phyloP scores from a whole-genome alignment of 2,113 vertebrate species.

The Halichoeres trimaculatus region DNA sequence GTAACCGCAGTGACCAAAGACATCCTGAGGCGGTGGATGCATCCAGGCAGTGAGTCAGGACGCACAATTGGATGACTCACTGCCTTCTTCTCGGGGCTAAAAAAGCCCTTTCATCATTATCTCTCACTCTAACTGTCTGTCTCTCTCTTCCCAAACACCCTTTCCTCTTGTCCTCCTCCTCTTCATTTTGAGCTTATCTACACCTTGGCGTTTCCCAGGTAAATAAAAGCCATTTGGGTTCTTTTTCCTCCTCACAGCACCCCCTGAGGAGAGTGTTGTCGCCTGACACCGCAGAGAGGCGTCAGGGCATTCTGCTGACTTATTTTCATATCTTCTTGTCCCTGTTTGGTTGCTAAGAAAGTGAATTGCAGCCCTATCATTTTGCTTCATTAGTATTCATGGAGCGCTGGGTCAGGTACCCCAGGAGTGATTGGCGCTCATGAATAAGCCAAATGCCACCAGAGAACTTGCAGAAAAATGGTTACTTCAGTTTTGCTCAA shows the following conservation, averaged over 20 bases:
- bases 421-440: slow-evolving; percentile 54
- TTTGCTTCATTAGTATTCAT: slow-evolving; percentile 65
- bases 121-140: slow-evolving; percentile 35
- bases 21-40: slow-evolving; percentile 42
- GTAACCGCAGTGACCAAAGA: slow-evolving; percentile 69
- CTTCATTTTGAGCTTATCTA: slow-evolving; percentile 52
- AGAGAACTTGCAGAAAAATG: slow-evolving; percentile 31
- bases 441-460: slow-evolving; percentile 63
- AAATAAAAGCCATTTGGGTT: slow-evolving; percentile 56
- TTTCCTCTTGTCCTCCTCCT: neutral
- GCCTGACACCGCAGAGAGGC: slow-evolving; percentile 46
- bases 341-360: slow-evolving; percentile 55
- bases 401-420: slow-evolving; percentile 46
- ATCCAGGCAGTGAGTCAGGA: slow-evolving; percentile 70
- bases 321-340: slow-evolving; percentile 60
- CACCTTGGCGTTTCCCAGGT: slow-evolving; percentile 46
- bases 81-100: slow-evolving; percentile 61
- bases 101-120: slow-evolving; percentile 65
- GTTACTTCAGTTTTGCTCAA: slow-evolving; percentile 21
- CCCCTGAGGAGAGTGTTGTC: slow-evolving; percentile 31
- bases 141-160: neutral
- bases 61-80: slow-evolving; percentile 68
- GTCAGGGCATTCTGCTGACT: slow-evolving; percentile 58
- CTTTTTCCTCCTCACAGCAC: neutral
- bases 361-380: slow-evolving; percentile 51